Evolutionary conservation across 2,113 vertebrate species (phyloP), one percentile per base, ranked within the genome.

Genomic region (Neopipo cinnamomea): DNA sequence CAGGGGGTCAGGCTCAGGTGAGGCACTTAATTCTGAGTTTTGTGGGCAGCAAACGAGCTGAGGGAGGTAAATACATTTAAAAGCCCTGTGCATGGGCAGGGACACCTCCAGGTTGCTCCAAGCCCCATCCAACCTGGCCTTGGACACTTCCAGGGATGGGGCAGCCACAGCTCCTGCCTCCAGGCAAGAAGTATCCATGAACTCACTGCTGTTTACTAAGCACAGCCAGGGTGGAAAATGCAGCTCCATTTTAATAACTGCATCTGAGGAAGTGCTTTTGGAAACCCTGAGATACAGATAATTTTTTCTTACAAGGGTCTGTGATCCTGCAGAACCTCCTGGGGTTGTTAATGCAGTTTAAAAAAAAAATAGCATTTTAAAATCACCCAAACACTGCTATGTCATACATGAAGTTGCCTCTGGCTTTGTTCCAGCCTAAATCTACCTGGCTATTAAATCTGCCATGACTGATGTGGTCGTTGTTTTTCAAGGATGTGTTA

Each of bases 381-480:
- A 79, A 70, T 71, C 89, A 94, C 95, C 58, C 68, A 88, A 85
- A 79, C 56, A 21, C 87, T 96, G 85, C 67, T 94, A 53, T 88
- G 90, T 88, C 77, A 72, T 72, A 67, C 30, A 50, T n/a, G 79
- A 61, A 93, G 71, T 86, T 95, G 85, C 91, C 88, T 74, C 83
- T 92, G 71, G 70, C 67, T 93, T 37, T 90, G 47, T 84, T 79
- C 62, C 89, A 75, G 42, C 31, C n/a, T 75, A 47, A 89, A 89
- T 56, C 56, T 70, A 83, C 85, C 93, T 79, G 84, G 80, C 76
- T 93, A 79, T 88, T 90, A 95, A 88, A 80, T 59, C 87, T 85
- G 63, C 87, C 52, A 2, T 50, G 49, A 76, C 81, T 85, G 82
- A 88, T 73, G 59, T 7, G 11, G 58, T 21, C 74, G 72, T 85